phyloP scores from a whole-genome alignment of 2,113 vertebrate genomes.

The Hiodon alosoides region DNA sequence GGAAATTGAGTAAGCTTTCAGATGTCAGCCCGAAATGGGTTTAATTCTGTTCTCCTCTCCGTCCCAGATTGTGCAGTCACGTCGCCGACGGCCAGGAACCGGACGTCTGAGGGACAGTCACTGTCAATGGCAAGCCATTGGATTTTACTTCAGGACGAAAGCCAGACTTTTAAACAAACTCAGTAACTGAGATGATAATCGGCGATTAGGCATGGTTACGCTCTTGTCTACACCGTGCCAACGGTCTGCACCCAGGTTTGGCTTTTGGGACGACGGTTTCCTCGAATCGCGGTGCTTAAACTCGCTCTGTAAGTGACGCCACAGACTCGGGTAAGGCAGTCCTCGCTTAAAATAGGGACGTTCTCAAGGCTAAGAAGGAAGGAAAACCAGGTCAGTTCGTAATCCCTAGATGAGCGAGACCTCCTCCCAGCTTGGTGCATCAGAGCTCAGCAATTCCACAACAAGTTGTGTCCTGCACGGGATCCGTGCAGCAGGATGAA shows the following conservation, averaged over 20 bases:
- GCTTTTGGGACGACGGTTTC: too few relatives aligned
- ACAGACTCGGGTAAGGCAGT: background rate
- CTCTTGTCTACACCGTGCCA: background rate
- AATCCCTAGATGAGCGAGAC: background rate
- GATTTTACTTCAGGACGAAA: conserved; percentile 3
- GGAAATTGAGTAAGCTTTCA: background rate
- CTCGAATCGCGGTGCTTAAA: too few relatives aligned
- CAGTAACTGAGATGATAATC: background rate
- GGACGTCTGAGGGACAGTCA: background rate
- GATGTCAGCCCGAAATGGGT: background rate
- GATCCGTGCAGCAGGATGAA: background rate
- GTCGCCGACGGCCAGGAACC: background rate
- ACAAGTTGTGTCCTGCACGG: conserved; percentile 16
- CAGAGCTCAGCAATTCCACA: conserved; percentile 11
- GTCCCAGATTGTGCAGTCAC: background rate
- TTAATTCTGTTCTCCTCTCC: background rate
- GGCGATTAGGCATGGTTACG: background rate
- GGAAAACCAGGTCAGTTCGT: conserved; percentile 14
- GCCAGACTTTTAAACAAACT: background rate
- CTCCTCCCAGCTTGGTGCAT: background rate
- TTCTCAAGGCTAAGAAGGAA: background rate
- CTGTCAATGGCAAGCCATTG: background rate
- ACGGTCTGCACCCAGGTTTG: too few relatives aligned
- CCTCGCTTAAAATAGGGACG: background rate
- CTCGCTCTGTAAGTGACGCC: background rate